Conservation (phyloP, 1,140 invertebrate genomes). For the Bombus vancouverensis region DNA sequence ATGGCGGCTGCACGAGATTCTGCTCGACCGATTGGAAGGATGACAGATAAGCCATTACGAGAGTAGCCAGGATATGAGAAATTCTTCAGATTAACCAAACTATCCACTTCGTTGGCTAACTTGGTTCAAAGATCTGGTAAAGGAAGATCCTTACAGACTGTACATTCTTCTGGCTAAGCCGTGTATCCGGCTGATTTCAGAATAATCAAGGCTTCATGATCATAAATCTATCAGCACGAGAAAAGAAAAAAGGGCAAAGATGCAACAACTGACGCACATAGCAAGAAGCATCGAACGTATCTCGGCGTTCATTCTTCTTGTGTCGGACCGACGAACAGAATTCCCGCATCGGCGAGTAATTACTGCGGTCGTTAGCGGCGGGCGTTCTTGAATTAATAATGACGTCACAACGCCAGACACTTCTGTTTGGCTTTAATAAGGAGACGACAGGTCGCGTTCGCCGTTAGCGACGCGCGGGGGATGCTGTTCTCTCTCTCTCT, state of each 20-base stretch:
- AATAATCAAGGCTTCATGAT: constrained; percentile 15
- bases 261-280: not conserved
- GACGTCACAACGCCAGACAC: constrained; percentile 31
- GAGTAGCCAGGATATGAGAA: not conserved
- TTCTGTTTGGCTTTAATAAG: constrained; percentile 75
- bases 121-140: not conserved
- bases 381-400: constrained; percentile 65
- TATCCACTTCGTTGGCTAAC: not conserved
- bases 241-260: not conserved
- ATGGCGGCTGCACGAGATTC: not conserved
- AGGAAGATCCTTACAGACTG: not conserved
- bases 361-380: constrained; percentile 52
- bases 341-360: constrained; percentile 44
- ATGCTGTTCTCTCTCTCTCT: constrained; percentile 37
- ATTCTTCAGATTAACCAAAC: not conserved
- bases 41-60: constrained; percentile 4
- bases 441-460: constrained; percentile 74
- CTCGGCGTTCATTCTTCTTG: not conserved
- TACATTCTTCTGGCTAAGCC: not conserved
- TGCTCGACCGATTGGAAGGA: not conserved
- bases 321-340: not conserved
- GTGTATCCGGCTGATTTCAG: not conserved
- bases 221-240: not conserved
- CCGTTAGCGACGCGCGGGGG: constrained; percentile 63
- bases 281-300: constrained; percentile 9